Evolutionary conservation across 2,113 vertebrate species (phyloP), one percentile per base, ranked within the genome.

Genomic region (Pyxicephalus adspersus): DNA sequence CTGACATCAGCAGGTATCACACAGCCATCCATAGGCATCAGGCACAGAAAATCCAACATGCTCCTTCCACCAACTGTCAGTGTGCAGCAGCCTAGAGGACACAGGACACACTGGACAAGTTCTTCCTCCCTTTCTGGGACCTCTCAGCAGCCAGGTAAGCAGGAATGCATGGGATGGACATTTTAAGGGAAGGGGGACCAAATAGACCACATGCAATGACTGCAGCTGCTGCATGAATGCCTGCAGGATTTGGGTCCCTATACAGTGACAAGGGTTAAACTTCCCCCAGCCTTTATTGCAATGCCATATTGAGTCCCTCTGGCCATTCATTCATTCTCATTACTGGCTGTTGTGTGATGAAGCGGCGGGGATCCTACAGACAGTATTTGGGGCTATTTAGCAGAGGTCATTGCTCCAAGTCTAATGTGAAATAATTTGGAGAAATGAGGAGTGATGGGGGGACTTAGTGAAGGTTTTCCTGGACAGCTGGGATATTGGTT

Each of bases 91-190:
- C 28, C 23, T 45, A 29, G 19, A 16, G n/a, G 61, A 67, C n/a
- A 26, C 8, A 20, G 65, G 54, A 51, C 28, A 50, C 23, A n/a
- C 20, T 31, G 31, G 34, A 60, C 54, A 45, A 45, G 77, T 50
- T 60, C 20, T 15, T 67, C 18, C 25, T 64, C 26, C 64, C 31
- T 16, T 31, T 20, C 17, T n/a, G 50, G 61, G 61, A 65, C 29
- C 28, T 31, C 64, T n/a, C 31, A 65, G 29, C 22, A 61, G 55
- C 18, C 55, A 70, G 77, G 77, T 79, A 79, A 67, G 22, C 13
- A 34, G 20, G 19, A 22, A 17, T 28, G 15, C 1, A 2, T 19
- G 16, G 20, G 5, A 60, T 60, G 57, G 20, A 6, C 11, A 60
- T 60, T 1, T 23, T 15, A 11, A n/a, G 54, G 54, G 17, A 11